These are phyloP conservation scores for Melanerpes formicivorus DNA, from an alignment of 2,113 vertebrate species.

Conservation along the genomic window DNA sequence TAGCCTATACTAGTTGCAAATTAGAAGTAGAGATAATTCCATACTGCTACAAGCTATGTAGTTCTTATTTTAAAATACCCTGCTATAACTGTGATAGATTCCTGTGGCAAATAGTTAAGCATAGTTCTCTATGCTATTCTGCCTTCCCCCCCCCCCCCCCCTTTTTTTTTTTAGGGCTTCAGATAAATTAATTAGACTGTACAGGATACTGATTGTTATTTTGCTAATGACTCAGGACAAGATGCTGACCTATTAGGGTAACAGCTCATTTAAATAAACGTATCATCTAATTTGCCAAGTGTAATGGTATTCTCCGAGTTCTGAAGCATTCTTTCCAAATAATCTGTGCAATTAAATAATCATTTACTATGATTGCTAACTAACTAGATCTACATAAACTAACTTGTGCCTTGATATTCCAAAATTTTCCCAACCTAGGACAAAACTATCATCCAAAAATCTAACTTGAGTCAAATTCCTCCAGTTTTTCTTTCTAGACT, in stretches of 20 bases:
- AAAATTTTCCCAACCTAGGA: neutral
- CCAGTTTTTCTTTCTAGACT: neutral
- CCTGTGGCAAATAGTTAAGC: neutral
- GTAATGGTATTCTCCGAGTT: neutral
- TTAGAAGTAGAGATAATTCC: neutral
- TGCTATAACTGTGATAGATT: neutral
- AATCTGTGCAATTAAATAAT: neutral
- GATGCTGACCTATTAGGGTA: neutral
- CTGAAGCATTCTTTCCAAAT: neutral
- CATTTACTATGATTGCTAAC: neutral
- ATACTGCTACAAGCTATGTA: neutral
- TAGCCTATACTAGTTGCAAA: neutral
- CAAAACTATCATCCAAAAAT: neutral
- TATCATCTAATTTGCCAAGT: neutral
- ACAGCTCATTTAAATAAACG: conserved; percentile 13
- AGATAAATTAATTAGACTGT: neutral
- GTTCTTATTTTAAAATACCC: neutral
- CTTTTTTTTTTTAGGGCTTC: neutral
- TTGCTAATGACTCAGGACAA: neutral
- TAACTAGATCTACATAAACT: neutral
- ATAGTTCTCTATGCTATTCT: neutral
- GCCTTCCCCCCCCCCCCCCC: rapidly evolving
- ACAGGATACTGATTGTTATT: neutral
- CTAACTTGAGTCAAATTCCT: neutral
- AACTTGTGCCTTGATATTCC: neutral